Percentiles rank a stretch among this genome's conserved stretches.
Evolutionary conservation across 2,797 vertebrate genomes (phyloP).

Genomic region (Coilia nasus): DNA sequence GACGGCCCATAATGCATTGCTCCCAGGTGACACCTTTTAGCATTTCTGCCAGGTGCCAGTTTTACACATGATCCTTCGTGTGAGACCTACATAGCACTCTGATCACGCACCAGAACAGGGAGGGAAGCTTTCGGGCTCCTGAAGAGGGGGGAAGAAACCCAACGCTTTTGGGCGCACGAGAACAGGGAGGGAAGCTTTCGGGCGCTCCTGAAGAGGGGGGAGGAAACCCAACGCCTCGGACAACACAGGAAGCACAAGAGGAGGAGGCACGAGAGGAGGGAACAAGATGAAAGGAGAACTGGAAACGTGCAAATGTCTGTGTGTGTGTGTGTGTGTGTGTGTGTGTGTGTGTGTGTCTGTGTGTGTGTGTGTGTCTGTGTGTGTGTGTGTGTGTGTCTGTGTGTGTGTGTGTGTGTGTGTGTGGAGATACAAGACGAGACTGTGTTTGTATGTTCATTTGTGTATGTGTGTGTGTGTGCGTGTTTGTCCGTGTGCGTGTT

Average conservation of each 20-base stretch:
- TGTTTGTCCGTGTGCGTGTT: too few relatives aligned
- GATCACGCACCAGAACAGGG: background rate
- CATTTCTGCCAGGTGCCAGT: background rate
- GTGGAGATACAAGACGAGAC: background rate
- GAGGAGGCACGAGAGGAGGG: background rate
- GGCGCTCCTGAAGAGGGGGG: background rate
- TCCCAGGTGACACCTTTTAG: background rate
- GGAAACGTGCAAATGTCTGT: background rate
- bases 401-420: background rate
- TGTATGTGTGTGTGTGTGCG: too few relatives aligned
- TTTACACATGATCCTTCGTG: background rate
- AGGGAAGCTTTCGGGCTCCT: background rate
- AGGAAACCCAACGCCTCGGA: background rate
- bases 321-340: slow-evolving; percentile 15
- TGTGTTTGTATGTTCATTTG: too few relatives aligned
- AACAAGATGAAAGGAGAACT: background rate
- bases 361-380: slow-evolving; percentile 5
- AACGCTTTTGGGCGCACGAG: background rate
- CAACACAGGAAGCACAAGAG: background rate
- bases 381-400: background rate
- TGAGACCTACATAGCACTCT: background rate
- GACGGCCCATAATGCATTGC: background rate
- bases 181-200: too few relatives aligned
- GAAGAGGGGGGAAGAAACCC: background rate
- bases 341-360: background rate